Base-by-base conservation (phyloP, 2,113 vertebrate species). In the Zeus faber region DNA sequence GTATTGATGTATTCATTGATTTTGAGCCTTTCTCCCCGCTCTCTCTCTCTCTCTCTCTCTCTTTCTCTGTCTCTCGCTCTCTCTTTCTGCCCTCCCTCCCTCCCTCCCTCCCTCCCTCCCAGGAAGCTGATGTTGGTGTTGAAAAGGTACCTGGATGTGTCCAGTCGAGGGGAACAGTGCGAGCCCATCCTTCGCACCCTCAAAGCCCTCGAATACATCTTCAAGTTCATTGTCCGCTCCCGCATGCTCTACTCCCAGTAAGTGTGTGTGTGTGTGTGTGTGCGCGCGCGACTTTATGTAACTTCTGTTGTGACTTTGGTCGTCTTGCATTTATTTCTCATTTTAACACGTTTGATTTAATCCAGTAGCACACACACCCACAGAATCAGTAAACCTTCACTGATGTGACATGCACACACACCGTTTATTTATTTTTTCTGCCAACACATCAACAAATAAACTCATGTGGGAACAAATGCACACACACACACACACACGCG, bases 181-280 rank as follows among this genome's bases (percentile, higher is more conserved):
- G 97, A 99, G 60, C 92, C 94, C 0, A 96, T 98, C 70, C 74
- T 98, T 6, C 91, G 96, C 41, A 98, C 97, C 1, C 89, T 99
- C 61, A 99, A 99, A 86, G 93, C 95, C 37, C 86, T 99, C 23
- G 97, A 99, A 79, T 99, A 99, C 70, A 93, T 98, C 76, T 99
- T 99, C 88, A 99, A 99, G 84, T 98, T 99, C 89, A 98, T 99
- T 53, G 95, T 99, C 51, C 92, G 96, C 61, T 99, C 96, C 3
- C 92, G 96, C 65, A 94, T 91, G 60, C 92, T 99, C 68, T 99
- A 96, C 86, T 96, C 95, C 55, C 95, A 98, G 96, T 98, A 82
- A 95, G 97, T 95, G 69, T 49, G 21, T 64, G 25, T 51, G 22
- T 26, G 37, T n/a, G 10, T 43, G 43, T 43, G 2, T 17, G 7